These are phyloP conservation scores for Poeciliopsis retropinna DNA, from an alignment of 2,113 vertebrate species.

Conservation along the genomic window DNA sequence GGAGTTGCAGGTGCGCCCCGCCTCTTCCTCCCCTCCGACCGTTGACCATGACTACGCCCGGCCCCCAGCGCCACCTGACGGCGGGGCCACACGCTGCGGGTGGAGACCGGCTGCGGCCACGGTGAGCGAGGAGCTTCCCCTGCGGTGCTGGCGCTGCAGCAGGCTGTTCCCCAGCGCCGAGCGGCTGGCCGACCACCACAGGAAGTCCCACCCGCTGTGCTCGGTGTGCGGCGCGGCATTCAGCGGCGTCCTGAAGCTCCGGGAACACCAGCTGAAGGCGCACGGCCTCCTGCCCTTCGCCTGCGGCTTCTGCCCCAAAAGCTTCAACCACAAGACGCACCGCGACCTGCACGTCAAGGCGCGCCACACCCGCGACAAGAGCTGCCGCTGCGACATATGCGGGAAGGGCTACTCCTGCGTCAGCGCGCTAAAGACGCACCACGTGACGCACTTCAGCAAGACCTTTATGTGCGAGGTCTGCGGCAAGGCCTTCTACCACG, in stretches of 20 bases:
- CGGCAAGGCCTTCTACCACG: constrained; percentile 68
- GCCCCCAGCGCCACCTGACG: background rate
- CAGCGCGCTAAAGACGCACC: constrained; percentile 54
- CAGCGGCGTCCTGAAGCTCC: constrained; percentile 35
- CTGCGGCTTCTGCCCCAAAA: constrained; percentile 62
- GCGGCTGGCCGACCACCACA: constrained; percentile 37
- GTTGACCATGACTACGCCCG: constrained; percentile 50
- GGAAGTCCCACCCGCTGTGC: constrained; percentile 44
- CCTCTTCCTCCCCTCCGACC: background rate
- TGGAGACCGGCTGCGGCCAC: accelerated
- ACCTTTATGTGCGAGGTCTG: constrained; percentile 61
- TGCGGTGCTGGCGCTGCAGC: constrained; percentile 21
- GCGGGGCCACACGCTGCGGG: background rate
- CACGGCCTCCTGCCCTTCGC: constrained; percentile 57
- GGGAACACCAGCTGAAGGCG: constrained; percentile 32
- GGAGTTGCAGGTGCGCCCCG: background rate
- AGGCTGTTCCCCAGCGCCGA: constrained; percentile 54
- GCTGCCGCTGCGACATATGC: constrained; percentile 60
- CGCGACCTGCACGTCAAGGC: constrained; percentile 52
- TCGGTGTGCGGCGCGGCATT: constrained; percentile 20
- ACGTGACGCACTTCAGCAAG: constrained; percentile 57
- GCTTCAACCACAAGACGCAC: constrained; percentile 62
- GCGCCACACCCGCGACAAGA: constrained; percentile 54
- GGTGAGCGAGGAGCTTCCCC: background rate
- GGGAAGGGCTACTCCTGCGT: constrained; percentile 51